Percentiles rank a stretch among this genome's conserved stretches.
phyloP scores from a whole-genome alignment of 2,888 invertebrate genomes.

The Lathronympha strigana region DNA sequence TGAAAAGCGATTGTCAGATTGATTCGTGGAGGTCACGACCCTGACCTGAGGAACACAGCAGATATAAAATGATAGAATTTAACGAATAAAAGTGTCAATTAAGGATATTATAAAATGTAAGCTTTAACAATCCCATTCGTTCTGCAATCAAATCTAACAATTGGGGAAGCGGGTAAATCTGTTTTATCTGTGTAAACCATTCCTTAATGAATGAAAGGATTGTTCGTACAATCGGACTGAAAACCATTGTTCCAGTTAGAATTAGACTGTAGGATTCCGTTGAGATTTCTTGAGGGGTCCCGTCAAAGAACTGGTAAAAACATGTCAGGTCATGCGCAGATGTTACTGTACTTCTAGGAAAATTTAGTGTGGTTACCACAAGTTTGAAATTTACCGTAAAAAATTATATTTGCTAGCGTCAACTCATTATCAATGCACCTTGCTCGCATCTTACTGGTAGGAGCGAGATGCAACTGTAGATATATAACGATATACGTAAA shows the following conservation, averaged over 20 bases:
- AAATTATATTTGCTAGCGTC: too few species aligned
- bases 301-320: background rate
- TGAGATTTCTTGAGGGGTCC: background rate
- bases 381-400: too few species aligned
- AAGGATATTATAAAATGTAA: background rate
- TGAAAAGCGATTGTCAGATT: too few species aligned
- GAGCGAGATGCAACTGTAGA: too few species aligned
- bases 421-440: too few species aligned
- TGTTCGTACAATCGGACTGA: slow-evolving; percentile 41
- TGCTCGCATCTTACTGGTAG: too few species aligned
- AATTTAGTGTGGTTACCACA: too few species aligned
- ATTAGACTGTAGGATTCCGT: background rate
- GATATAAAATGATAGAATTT: background rate
- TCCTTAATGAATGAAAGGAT: slow-evolving; percentile 41
- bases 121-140: slow-evolving; percentile 3
- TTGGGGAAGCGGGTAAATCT: slow-evolving; percentile 25
- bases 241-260: slow-evolving; percentile 41
- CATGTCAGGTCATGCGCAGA: background rate
- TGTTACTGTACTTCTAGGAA: background rate
- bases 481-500: too few species aligned
- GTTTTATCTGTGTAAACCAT: slow-evolving; percentile 29
- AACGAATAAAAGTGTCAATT: background rate
- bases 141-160: slow-evolving; percentile 16
- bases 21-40: too few species aligned
- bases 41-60: too few species aligned